These are phyloP conservation scores for Takifugu flavidus DNA, from an alignment of 2,113 vertebrate genomes.

Conservation along the genomic window DNA sequence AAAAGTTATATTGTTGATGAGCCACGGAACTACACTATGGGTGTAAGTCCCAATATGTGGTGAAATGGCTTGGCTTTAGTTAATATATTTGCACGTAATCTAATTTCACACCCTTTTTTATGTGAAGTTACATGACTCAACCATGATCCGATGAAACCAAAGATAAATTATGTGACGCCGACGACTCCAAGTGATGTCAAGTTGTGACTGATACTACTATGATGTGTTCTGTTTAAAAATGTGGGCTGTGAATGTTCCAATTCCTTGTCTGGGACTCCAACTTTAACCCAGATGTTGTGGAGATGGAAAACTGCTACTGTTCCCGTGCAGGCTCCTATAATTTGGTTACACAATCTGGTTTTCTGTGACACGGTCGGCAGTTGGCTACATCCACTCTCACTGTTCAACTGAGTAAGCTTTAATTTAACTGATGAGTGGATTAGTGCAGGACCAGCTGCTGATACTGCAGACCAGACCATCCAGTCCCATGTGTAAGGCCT, in stretches of 20 bases:
- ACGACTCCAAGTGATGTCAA: constrained; percentile 9
- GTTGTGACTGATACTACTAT: constrained; percentile 14
- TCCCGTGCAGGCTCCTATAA: constrained; percentile 1
- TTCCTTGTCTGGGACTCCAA: constrained; percentile 9
- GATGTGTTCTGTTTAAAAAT: constrained; percentile 39
- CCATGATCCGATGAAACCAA: no score
- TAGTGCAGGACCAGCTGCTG: constrained; percentile 58
- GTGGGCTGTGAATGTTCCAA: constrained; percentile 15
- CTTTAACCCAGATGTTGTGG: constrained; percentile 16
- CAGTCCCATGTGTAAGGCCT: constrained; percentile 41
- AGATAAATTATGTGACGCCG: neutral
- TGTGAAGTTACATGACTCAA: no score
- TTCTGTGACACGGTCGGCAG: constrained; percentile 17
- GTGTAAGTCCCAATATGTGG: no score
- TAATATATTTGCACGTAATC: no score
- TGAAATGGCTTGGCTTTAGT: no score
- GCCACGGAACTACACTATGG: no score
- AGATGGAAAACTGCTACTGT: constrained; percentile 7
- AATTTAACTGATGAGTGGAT: constrained; percentile 68
- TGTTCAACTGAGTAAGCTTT: constrained; percentile 54
- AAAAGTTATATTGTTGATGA: no score
- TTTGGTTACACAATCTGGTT: constrained; percentile 25
- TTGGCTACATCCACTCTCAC: constrained; percentile 42
- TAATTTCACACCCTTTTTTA: no score
- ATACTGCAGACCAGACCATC: constrained; percentile 24